Evolutionary conservation across 2,888 invertebrate genomes (phyloP).

Genomic region (Polyploca ridens): DNA sequence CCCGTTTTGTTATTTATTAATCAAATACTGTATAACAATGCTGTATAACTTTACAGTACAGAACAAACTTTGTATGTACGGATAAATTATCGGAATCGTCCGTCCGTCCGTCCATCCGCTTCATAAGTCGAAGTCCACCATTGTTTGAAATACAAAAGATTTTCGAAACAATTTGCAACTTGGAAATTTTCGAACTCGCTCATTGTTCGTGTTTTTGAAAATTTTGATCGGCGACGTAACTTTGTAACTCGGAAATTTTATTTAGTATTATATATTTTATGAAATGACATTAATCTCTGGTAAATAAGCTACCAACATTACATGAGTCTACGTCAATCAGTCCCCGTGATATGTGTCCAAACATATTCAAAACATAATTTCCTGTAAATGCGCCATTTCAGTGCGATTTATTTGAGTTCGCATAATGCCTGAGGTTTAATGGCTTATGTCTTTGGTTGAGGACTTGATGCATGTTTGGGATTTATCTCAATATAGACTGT

Average conservation of each 20-base stretch:
- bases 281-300: too few relatives aligned
- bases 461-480: not conserved
- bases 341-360: not conserved
- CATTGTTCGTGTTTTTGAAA: not conserved
- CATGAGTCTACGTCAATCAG: too few relatives aligned
- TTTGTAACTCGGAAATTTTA: too few relatives aligned
- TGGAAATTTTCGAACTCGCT: not conserved
- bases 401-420: not conserved
- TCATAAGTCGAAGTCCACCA: not conserved
- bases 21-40: not conserved
- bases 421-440: not conserved
- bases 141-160: not conserved
- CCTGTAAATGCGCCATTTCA: not conserved
- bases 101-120: not conserved
- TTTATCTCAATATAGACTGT: not conserved
- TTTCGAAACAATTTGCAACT: not conserved
- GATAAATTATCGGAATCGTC: not conserved
- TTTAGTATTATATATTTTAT: too few relatives aligned
- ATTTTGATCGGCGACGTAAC: too few relatives aligned
- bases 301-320: too few relatives aligned
- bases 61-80: not conserved
- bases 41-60: not conserved
- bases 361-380: conserved; percentile 2
- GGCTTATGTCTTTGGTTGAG: not conserved
- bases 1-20: not conserved